Conservation (phyloP, 1,140 invertebrate species). For the Pollicipes pollicipes region DNA sequence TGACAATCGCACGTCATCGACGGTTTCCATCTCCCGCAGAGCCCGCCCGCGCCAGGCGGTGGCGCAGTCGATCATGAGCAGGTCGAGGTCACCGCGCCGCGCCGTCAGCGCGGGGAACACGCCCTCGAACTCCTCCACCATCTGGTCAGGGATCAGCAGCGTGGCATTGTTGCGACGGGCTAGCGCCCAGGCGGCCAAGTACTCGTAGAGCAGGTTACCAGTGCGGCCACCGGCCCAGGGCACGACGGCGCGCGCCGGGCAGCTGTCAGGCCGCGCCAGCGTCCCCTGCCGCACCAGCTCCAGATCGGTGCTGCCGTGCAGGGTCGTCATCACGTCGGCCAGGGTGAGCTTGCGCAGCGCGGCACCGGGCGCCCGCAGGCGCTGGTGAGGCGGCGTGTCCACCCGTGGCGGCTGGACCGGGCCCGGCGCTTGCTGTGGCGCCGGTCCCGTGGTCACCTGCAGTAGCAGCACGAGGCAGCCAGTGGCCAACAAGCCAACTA, state of each 20-base stretch:
- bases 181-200: not conserved
- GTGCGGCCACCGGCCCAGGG: too few species aligned
- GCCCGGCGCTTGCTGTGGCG: too few species aligned
- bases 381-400: too few species aligned
- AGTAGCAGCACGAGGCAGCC: too few species aligned
- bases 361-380: too few species aligned
- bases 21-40: not conserved
- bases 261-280: not conserved
- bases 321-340: not conserved
- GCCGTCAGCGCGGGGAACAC: not conserved
- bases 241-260: not conserved
- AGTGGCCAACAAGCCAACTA: too few species aligned
- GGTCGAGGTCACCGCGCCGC: not conserved
- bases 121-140: not conserved
- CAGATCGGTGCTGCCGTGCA: not conserved
- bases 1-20: not conserved
- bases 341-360: not conserved
- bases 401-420: too few species aligned
- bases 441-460: too few species aligned
- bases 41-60: not conserved
- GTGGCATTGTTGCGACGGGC: not conserved
- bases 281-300: not conserved
- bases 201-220: not conserved
- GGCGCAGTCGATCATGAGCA: not conserved
- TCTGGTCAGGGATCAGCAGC: not conserved